Evolutionary conservation across 2,113 vertebrate species (phyloP).

Genomic region (Nothoprocta pentlandii): DNA sequence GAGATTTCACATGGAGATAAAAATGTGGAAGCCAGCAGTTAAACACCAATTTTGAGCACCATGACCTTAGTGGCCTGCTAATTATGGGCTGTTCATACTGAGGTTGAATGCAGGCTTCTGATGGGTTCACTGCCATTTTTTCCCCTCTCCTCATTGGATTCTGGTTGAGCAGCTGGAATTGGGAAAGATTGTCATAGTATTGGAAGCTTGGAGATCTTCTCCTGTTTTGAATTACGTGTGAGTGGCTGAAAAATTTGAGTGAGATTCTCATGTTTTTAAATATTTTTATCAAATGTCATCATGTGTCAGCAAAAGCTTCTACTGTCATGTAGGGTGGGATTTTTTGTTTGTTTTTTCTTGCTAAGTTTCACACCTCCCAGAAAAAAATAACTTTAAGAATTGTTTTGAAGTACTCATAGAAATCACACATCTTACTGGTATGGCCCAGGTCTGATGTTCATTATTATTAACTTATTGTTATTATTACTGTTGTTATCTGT

Average conservation of each 20-base stretch:
- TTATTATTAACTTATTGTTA: no score
- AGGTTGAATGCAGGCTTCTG: background rate
- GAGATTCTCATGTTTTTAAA: background rate
- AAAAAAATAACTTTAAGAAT: background rate
- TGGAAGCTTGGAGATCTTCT: background rate
- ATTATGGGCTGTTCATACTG: background rate
- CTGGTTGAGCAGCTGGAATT: background rate
- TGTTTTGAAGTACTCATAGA: background rate
- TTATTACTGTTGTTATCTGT: background rate
- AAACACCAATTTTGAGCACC: background rate
- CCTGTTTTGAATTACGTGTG: background rate
- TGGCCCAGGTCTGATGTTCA: background rate
- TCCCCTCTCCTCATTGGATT: background rate
- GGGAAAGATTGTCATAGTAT: background rate
- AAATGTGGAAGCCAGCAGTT: background rate
- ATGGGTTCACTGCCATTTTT: background rate
- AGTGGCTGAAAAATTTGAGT: background rate
- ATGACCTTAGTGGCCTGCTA: background rate
- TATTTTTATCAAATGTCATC: background rate
- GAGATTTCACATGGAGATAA: background rate
- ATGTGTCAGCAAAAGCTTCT: background rate
- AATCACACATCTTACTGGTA: background rate
- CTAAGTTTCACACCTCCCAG: background rate
- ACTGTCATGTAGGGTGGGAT: background rate
- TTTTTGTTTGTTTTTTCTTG: background rate